Evolutionary conservation across 2,113 vertebrate species (phyloP).

Genomic region (Elgaria multicarinata): DNA sequence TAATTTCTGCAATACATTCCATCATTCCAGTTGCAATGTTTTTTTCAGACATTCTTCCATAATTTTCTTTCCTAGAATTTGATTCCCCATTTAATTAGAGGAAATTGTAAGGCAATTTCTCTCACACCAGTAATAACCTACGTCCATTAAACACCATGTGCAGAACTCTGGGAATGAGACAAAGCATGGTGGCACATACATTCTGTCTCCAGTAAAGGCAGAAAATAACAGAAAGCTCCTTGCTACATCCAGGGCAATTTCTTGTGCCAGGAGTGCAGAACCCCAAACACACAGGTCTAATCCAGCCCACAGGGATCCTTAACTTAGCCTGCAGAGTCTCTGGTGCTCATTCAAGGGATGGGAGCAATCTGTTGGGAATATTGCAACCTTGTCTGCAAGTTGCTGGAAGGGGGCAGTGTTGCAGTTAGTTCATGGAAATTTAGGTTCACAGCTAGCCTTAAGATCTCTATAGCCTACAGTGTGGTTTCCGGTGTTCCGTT

Average conservation of each 20-base stretch:
- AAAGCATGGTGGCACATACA: neutral
- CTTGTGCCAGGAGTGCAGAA: neutral
- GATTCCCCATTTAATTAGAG: neutral
- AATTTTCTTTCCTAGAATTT: neutral
- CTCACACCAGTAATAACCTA: neutral
- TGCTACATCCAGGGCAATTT: constrained; percentile 47
- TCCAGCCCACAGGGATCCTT: too few species aligned
- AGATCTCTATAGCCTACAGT: too few species aligned
- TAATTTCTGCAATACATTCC: neutral
- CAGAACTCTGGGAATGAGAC: neutral
- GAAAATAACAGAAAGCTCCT: constrained; percentile 47
- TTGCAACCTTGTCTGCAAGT: too few species aligned
- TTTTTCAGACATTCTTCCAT: neutral
- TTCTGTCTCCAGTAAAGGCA: constrained; percentile 42
- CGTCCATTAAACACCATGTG: neutral
- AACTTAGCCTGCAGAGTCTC: too few species aligned
- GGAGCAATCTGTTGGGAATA: too few species aligned
- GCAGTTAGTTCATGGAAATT: too few species aligned
- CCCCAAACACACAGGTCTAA: too few species aligned
- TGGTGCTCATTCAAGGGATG: too few species aligned
- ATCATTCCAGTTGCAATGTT: neutral
- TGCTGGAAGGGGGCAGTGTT: too few species aligned
- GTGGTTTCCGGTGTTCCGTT: too few species aligned
- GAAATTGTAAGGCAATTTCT: neutral
- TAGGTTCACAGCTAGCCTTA: too few species aligned